Evolutionary conservation across 2,797 vertebrate genomes (phyloP).

Genomic region (Characodon lateralis): DNA sequence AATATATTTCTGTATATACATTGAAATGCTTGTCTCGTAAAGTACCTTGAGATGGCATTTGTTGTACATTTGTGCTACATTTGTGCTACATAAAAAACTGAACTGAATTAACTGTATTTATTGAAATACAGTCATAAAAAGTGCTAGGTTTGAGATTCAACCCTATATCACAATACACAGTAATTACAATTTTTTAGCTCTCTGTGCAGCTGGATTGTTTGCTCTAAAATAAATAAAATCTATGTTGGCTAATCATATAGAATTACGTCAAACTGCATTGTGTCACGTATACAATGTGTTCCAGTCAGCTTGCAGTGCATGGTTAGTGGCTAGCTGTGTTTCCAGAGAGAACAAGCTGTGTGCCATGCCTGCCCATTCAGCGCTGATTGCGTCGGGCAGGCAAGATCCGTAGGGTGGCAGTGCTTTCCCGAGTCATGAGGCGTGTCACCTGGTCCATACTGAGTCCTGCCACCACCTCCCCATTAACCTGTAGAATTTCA

Average conservation of each 20-base stretch:
- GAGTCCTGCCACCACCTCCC: conserved; percentile 86
- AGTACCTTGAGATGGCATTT: not conserved
- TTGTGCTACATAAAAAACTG: not conserved
- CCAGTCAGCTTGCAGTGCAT: conserved; percentile 23
- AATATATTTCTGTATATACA: not conserved
- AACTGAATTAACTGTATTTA: not conserved
- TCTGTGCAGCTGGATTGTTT: conserved; percentile 8
- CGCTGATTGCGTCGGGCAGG: conserved; percentile 82
- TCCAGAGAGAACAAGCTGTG: conserved; percentile 19
- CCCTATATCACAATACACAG: not conserved
- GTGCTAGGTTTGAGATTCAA: conserved; percentile 20
- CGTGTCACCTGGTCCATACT: conserved; percentile 84
- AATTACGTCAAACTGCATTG: conserved; percentile 14
- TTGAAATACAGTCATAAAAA: conserved; percentile 9
- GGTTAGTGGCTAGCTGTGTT: conserved; percentile 2
- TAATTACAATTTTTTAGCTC: not conserved
- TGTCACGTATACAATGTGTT: conserved; percentile 13
- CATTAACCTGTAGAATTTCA: conserved; percentile 94
- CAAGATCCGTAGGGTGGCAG: conserved; percentile 86
- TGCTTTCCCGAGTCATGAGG: conserved; percentile 84
- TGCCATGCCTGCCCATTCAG: conserved; percentile 62
- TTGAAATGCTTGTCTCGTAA: not conserved
- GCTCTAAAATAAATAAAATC: conserved; percentile 8
- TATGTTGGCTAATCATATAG: not conserved
- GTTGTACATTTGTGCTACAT: not conserved